phyloP scores from a whole-genome alignment of 2,113 vertebrate genomes.

The Sinocyclocheilus grahami region DNA sequence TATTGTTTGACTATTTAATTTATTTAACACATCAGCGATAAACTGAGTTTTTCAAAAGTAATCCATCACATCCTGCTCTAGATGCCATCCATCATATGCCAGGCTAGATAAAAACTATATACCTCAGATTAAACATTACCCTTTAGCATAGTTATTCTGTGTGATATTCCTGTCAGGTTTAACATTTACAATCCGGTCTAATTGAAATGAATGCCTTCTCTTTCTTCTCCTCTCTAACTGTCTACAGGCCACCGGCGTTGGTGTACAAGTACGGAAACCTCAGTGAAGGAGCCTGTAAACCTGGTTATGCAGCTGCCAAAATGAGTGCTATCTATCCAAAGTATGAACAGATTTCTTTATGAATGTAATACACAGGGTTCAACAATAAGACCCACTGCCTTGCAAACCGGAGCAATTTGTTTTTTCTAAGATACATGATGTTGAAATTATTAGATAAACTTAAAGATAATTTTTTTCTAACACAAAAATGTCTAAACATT shows the following conservation, averaged over 20 bases:
- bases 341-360: conserved; percentile 74
- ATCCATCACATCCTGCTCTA: conserved; percentile 18
- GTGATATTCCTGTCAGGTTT: not conserved
- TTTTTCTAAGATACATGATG: not conserved
- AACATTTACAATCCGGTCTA: not conserved
- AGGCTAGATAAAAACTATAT: not conserved
- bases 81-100: not conserved
- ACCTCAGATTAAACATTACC: not conserved
- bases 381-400: not conserved
- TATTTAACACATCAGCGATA: not conserved
- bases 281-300: conserved; percentile 89
- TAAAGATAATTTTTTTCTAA: not conserved
- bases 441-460: no score
- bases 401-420: not conserved
- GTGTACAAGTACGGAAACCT: conserved; percentile 90
- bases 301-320: conserved; percentile 89
- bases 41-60: not conserved
- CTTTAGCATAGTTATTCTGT: not conserved
- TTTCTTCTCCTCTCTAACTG: conserved; percentile 6
- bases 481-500: not conserved
- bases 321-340: conserved; percentile 95
- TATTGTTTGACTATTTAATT: conserved; percentile 6
- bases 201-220: not conserved
- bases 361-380: not conserved
- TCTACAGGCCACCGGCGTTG: conserved; percentile 83